Evolutionary conservation across 2,797 vertebrate genomes (phyloP), one percentile per base, ranked within the genome.

Genomic region (Nannoperca obscura): DNA sequence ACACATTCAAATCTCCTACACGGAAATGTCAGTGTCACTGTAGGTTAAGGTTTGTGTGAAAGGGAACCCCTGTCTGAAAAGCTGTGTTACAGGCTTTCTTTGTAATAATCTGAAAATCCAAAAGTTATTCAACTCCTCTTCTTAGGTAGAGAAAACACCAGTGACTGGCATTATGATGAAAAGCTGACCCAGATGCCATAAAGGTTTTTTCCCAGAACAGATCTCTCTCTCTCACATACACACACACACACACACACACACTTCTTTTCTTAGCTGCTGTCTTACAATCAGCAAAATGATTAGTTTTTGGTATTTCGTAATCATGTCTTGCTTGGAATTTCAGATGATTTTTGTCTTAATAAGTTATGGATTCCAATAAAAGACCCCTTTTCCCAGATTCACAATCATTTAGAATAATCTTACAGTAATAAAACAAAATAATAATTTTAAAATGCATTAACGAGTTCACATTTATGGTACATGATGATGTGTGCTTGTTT

Each of bases 211-310:
- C 38, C 42, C 34, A 47, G 46, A 15, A 8, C 27, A 2, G 24
- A 27, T 27, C 24, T 27, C 24, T 27, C 38, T 55, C 50, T 69
- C 38, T 20, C 32, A 34, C 32, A 34, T 5, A 34, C 32, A 34
- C 32, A 34, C 32, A 34, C 32, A 34, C 32, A 34, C 9, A 36
- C n/a, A 22, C 15, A 22, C 10, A 55, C 46, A n/a, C 19, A 32
- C 14, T 24, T n/a, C 20, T 73, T 71, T 69, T 30, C 63, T 64
- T 60, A 34, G 71, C 65, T 50, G 76, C 44, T 17, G 50, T 46
- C 17, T 3, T 34, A 13, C 55, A 12, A 53, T 9, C 24, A 49
- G 62, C 27, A 58, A 22, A 74, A 44, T 66, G 42, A 27, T 49
- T 77, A 0, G 15, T 60, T 55, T 62, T 12, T 12, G 13, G 10